A percentile compares a stretch with the other conserved stretches of the same genome.
phyloP scores from a whole-genome alignment of 2,113 vertebrate species.

The Protobothrops mucrosquamatus region DNA sequence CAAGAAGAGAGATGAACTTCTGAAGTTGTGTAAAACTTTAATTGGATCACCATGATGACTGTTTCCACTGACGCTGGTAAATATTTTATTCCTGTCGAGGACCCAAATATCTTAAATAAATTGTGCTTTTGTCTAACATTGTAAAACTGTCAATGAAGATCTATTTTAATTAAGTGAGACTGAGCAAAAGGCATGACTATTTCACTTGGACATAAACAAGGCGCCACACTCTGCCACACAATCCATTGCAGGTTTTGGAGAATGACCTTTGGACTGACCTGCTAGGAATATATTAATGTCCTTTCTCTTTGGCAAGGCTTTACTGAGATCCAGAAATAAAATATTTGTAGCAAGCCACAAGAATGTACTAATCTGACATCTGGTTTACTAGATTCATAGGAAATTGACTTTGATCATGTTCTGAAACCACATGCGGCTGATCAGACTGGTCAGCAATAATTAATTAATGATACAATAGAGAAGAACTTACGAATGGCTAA shows the following conservation, averaged over 20 bases:
- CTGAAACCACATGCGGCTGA: slow-evolving; percentile 69
- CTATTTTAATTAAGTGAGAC: slow-evolving; percentile 27
- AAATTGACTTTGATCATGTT: slow-evolving; percentile 79
- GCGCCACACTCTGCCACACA: slow-evolving; percentile 31
- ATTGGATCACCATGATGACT: background rate
- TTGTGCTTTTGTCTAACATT: slow-evolving; percentile 2
- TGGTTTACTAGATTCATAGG: slow-evolving; percentile 78
- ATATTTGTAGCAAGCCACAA: slow-evolving; percentile 77
- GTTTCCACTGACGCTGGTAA: background rate
- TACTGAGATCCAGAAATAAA: slow-evolving; percentile 66
- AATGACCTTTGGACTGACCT: slow-evolving; percentile 58
- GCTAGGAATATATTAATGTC: slow-evolving; percentile 59
- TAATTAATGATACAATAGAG: slow-evolving; percentile 76
- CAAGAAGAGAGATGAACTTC: background rate
- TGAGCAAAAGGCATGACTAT: slow-evolving; percentile 8
- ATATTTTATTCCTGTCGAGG: slow-evolving; percentile 34
- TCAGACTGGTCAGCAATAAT: slow-evolving; percentile 76
- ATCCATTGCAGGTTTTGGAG: slow-evolving; percentile 50
- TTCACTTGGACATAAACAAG: slow-evolving; percentile 36
- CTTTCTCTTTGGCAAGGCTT: slow-evolving; percentile 70
- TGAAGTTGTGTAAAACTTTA: slow-evolving; percentile 19
- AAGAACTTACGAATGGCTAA: slow-evolving; percentile 59
- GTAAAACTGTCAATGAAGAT: slow-evolving; percentile 29
- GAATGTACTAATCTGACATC: slow-evolving; percentile 86
- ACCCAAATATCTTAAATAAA: background rate